Conservation (phyloP, 2,888 invertebrate genomes). For the Neuroscelio doddi region DNA sequence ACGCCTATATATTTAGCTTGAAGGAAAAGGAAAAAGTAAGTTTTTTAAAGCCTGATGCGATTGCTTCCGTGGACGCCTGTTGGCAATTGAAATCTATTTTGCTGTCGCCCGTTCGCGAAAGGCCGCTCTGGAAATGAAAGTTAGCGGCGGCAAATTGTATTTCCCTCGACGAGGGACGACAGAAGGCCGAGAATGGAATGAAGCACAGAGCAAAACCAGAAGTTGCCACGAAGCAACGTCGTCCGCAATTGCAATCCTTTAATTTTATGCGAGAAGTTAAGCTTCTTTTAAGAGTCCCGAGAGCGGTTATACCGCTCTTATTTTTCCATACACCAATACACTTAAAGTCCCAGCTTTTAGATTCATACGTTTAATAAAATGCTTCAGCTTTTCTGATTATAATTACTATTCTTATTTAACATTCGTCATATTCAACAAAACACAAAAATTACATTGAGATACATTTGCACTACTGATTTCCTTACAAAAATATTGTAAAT, state of each 20-base stretch:
- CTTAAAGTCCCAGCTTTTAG: slow-evolving; percentile 5
- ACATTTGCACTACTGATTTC: too few relatives aligned
- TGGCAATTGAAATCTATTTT: slow-evolving; percentile 53
- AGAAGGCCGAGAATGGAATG: slow-evolving; percentile 30
- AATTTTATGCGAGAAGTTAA: slow-evolving; percentile 71
- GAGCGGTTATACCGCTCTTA: slow-evolving; percentile 28
- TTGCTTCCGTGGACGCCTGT: slow-evolving; percentile 48
- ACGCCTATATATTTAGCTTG: background rate
- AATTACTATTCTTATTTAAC: too few relatives aligned
- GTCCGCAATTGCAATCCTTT: slow-evolving; percentile 68
- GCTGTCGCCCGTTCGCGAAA: slow-evolving; percentile 43
- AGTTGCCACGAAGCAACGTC: slow-evolving; percentile 53
- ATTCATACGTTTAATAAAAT: slow-evolving; percentile 16
- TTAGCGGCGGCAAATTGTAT: slow-evolving; percentile 66
- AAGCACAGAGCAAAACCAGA: slow-evolving; percentile 36
- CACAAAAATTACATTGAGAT: too few relatives aligned
- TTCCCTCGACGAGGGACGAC: slow-evolving; percentile 49
- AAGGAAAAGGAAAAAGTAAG: slow-evolving; percentile 23
- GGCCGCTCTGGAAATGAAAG: slow-evolving; percentile 56
- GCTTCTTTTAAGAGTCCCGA: slow-evolving; percentile 65
- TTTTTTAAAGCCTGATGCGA: slow-evolving; percentile 46
- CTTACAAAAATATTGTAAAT: too few relatives aligned
- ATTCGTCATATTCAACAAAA: too few relatives aligned
- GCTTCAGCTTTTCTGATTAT: background rate
- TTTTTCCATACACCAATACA: slow-evolving; percentile 17